Evolutionary conservation across 2,113 vertebrate genomes (phyloP).

Genomic region (Ardeotis arabs): DNA sequence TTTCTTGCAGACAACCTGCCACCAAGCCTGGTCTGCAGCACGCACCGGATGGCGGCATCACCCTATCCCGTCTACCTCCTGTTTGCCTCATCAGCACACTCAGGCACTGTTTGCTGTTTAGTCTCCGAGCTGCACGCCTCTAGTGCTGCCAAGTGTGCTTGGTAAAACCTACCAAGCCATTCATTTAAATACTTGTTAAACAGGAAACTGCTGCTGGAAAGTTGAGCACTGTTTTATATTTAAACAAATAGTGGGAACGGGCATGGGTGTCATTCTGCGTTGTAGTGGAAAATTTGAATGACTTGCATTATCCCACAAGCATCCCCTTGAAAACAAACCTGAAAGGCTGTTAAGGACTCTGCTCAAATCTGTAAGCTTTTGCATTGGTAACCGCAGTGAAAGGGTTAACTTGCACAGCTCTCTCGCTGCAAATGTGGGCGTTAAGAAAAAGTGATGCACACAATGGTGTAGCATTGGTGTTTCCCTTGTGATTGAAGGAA

Average conservation of each 20-base stretch:
- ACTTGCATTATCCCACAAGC: background rate
- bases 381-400: background rate
- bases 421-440: background rate
- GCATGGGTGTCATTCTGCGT: background rate
- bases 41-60: rapidly evolving
- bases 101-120: background rate
- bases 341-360: background rate
- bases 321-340: slow-evolving; percentile 9
- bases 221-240: background rate
- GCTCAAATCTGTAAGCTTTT: background rate
- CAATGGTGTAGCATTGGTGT: background rate
- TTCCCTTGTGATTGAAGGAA: slow-evolving; percentile 52
- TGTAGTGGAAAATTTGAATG: slow-evolving; percentile 15
- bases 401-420: background rate
- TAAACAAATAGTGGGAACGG: slow-evolving; percentile 28
- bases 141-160: background rate
- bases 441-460: slow-evolving; percentile 24
- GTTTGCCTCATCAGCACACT: background rate
- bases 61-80: background rate
- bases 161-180: background rate
- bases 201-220: slow-evolving; percentile 47
- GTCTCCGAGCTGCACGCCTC: rapidly evolving
- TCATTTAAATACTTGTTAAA: slow-evolving; percentile 49
- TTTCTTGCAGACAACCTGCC: background rate
- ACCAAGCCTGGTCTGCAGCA: background rate